Percentiles rank a stretch among this genome's conserved stretches.
Conservation (phyloP, 2,888 invertebrate genomes). For the Euzetes globulus region DNA sequence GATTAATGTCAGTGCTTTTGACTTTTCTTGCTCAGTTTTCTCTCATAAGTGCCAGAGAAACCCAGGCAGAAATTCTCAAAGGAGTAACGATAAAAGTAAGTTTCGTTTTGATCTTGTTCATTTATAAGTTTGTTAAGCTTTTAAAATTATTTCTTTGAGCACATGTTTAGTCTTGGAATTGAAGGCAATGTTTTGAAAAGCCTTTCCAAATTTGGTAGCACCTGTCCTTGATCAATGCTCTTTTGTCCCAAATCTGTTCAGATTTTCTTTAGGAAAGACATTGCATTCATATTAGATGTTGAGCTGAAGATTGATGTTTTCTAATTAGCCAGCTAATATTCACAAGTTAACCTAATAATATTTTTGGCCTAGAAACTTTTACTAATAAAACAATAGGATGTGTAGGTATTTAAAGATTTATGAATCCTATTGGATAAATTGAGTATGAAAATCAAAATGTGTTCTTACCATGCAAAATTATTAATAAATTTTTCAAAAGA, state of each 20-base stretch:
- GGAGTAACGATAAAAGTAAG: conserved; percentile 31
- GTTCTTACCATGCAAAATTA: too few species aligned
- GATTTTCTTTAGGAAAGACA: too few species aligned
- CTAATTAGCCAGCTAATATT: background rate
- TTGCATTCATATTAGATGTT: background rate
- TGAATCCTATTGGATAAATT: too few species aligned
- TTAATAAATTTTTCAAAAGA: too few species aligned
- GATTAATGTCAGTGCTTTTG: too few species aligned
- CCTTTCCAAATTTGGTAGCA: background rate
- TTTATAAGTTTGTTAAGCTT: background rate
- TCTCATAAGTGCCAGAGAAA: background rate
- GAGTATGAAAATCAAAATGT: too few species aligned
- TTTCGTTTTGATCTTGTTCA: background rate
- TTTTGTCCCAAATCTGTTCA: background rate
- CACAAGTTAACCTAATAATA: background rate
- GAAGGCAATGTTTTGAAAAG: background rate
- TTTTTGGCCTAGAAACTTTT: too few species aligned
- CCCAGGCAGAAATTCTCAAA: conserved; percentile 19
- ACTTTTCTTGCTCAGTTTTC: too few species aligned
- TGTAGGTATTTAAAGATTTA: too few species aligned
- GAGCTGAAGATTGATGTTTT: background rate
- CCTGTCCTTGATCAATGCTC: too few species aligned
- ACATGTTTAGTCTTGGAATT: too few species aligned
- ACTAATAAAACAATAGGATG: too few species aligned
- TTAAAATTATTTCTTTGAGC: background rate